phyloP scores from a whole-genome alignment of 2,797 vertebrate species.

The Pelobates cultripes region DNA sequence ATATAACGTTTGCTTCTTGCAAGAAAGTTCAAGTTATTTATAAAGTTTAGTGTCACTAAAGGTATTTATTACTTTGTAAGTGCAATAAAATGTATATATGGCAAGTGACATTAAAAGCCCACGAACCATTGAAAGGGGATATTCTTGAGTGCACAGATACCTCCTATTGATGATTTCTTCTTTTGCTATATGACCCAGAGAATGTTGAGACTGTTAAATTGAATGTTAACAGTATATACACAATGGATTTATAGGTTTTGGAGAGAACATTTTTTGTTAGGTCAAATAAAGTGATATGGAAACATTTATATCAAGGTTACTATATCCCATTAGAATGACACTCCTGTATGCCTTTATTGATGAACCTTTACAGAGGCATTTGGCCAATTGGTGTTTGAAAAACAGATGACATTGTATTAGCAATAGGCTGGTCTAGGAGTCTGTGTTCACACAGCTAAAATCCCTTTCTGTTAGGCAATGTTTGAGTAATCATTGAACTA shows the following conservation, averaged over 20 bases:
- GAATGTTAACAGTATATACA: not conserved
- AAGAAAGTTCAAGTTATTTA: too few relatives aligned
- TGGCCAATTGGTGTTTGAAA: conserved; percentile 36
- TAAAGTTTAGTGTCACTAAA: too few relatives aligned
- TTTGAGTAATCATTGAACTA: conserved; percentile 45
- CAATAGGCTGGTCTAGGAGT: not conserved
- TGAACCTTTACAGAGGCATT: conserved; percentile 50
- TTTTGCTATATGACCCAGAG: not conserved
- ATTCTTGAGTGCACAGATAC: not conserved
- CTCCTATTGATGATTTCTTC: not conserved
- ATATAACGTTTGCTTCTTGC: too few relatives aligned
- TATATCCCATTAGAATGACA: conserved; percentile 26
- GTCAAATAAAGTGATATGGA: conserved; percentile 33
- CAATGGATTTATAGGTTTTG: not conserved
- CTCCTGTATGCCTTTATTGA: conserved; percentile 47
- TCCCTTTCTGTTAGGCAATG: conserved; percentile 3
- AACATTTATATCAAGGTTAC: conserved; percentile 47
- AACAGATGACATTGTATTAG: conserved; percentile 31
- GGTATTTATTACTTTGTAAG: too few relatives aligned
- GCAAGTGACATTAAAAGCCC: not conserved
- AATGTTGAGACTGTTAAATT: not conserved
- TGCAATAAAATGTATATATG: not conserved
- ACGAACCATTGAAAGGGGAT: not conserved
- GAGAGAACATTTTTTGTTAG: conserved; percentile 3
- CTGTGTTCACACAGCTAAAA: not conserved